Percentiles rank a stretch among this genome's conserved stretches.
Conservation (phyloP, 2,797 vertebrate genomes). For the Hippocampus kuda region DNA sequence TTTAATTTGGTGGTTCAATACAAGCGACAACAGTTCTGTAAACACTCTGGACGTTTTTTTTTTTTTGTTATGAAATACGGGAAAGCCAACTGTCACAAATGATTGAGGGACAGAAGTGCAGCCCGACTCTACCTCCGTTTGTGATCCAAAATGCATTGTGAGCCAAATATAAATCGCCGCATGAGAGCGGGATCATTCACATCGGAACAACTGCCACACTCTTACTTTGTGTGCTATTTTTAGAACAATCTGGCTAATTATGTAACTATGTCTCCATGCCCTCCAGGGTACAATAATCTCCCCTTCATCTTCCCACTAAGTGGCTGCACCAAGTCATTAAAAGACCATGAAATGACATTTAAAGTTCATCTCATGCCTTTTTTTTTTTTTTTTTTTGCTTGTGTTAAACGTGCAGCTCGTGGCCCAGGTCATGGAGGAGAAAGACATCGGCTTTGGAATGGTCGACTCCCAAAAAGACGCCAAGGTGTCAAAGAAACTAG, state of each 20-base stretch:
- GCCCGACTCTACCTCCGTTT: background rate
- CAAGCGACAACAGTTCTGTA: no score
- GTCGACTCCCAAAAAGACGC: slow-evolving; percentile 87
- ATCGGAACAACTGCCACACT: slow-evolving; percentile 24
- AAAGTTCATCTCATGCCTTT: background rate
- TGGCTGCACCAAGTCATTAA: background rate
- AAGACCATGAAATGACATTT: background rate
- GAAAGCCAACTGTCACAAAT: background rate
- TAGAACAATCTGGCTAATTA: slow-evolving; percentile 40
- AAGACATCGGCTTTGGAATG: slow-evolving; percentile 86
- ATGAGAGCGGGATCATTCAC: background rate
- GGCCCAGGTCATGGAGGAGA: slow-evolving; percentile 89
- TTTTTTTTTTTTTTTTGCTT: background rate
- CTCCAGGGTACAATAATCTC: background rate
- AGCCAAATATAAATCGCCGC: background rate
- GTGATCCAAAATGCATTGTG: background rate
- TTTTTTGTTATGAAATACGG: no score
- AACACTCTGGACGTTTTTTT: no score
- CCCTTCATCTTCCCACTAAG: background rate
- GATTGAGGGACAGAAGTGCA: background rate
- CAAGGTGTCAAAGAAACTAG: slow-evolving; percentile 90
- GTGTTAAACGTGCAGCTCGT: slow-evolving; percentile 68
- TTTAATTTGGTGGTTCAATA: no score
- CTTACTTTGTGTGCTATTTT: slow-evolving; percentile 42
- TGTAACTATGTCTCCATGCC: slow-evolving; percentile 39